Percentiles rank a stretch among this genome's conserved stretches.
phyloP scores from a whole-genome alignment of 2,113 vertebrate genomes.

The Zapus hudsonius region DNA sequence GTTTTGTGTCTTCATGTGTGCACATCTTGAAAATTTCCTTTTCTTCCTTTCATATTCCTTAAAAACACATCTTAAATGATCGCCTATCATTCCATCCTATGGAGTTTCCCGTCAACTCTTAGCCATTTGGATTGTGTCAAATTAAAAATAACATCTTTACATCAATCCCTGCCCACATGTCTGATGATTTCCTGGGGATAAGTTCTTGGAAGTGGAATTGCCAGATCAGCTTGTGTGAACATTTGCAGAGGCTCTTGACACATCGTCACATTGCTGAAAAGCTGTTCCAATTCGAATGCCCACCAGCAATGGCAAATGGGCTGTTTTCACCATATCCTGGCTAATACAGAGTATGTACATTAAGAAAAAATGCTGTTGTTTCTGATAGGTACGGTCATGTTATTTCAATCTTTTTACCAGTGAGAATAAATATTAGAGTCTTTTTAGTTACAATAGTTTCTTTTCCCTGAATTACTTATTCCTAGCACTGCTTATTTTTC shows the following conservation, averaged over 20 bases:
- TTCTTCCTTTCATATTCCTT: neutral
- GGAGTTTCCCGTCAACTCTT: neutral
- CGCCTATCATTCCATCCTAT: neutral
- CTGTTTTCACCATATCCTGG: neutral
- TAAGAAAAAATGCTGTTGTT: neutral
- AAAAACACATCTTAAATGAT: neutral
- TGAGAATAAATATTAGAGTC: constrained; percentile 25
- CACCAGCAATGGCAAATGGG: neutral
- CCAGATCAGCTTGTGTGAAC: constrained; percentile 46
- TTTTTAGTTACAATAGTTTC: neutral
- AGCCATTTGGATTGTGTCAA: constrained; percentile 49
- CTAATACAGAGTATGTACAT: neutral
- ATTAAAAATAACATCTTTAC: constrained; percentile 56
- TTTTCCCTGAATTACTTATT: constrained; percentile 14
- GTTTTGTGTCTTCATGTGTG: no score
- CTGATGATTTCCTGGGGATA: constrained; percentile 20
- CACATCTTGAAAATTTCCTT: neutral
- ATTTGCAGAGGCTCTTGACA: constrained; percentile 43
- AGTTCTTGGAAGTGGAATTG: constrained; percentile 45
- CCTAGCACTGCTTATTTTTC: constrained; percentile 45
- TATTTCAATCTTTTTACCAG: neutral
- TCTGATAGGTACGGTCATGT: neutral
- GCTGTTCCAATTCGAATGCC: constrained; percentile 35
- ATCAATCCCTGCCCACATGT: constrained; percentile 28
- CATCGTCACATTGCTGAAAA: constrained; percentile 46